phyloP scores from a whole-genome alignment of 2,113 vertebrate species.

The Seriola rivoliana region DNA sequence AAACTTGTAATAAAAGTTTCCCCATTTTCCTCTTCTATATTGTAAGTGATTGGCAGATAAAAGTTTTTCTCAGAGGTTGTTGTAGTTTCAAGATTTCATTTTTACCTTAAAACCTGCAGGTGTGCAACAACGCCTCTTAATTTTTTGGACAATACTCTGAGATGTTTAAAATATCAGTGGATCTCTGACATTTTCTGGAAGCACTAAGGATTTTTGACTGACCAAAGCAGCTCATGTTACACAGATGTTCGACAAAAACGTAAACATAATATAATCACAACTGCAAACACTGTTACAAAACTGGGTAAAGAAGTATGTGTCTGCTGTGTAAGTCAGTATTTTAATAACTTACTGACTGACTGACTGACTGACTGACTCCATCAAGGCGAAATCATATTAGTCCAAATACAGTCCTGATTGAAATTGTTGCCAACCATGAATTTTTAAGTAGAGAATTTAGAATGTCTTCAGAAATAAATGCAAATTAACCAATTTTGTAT shows the following conservation, averaged over 20 bases:
- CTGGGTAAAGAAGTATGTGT: neutral
- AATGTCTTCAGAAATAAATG: too few relatives aligned
- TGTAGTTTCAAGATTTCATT: neutral
- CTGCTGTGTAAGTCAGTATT: neutral
- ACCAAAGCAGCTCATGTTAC: too few relatives aligned
- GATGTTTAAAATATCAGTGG: neutral
- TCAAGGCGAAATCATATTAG: too few relatives aligned
- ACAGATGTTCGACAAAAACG: too few relatives aligned
- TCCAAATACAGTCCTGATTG: too few relatives aligned
- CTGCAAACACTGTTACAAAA: neutral
- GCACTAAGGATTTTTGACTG: too few relatives aligned
- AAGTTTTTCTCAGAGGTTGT: neutral
- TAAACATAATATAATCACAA: too few relatives aligned
- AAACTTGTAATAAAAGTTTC: neutral
- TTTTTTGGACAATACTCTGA: neutral
- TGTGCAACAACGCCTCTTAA: neutral
- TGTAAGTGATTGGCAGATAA: neutral
- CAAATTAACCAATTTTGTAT: too few relatives aligned
- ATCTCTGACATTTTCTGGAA: neutral
- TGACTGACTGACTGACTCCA: too few relatives aligned
- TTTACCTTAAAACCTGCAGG: neutral
- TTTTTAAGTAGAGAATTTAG: too few relatives aligned
- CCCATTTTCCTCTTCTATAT: neutral
- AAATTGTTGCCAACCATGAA: too few relatives aligned
- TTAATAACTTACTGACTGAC: too few relatives aligned